phyloP scores from a whole-genome alignment of 2,888 invertebrate genomes.

The Rhyacophila evoluta region DNA sequence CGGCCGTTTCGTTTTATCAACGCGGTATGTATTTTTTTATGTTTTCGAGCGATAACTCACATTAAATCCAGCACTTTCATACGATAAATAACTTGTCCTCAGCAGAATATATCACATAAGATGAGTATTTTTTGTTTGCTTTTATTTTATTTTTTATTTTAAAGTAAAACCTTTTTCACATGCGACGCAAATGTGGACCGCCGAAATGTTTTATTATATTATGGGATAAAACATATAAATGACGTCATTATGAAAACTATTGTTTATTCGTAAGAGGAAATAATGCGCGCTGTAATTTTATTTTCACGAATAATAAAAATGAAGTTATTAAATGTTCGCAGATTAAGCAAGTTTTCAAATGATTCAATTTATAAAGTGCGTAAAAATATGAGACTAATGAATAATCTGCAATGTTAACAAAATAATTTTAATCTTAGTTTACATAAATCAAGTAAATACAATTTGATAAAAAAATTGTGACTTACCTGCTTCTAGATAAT shows the following conservation, averaged over 20 bases:
- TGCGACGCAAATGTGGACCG: neutral
- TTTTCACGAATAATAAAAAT: no score
- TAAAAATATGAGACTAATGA: no score
- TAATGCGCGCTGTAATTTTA: neutral
- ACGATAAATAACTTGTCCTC: conserved; percentile 22
- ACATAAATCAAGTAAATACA: no score
- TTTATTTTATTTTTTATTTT: neutral
- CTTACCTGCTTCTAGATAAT: no score
- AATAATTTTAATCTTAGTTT: no score
- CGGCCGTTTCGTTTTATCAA: neutral
- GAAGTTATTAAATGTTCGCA: no score
- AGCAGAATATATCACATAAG: conserved; percentile 12
- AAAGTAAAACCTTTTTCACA: neutral
- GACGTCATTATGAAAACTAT: neutral
- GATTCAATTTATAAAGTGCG: no score
- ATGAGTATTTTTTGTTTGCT: neutral
- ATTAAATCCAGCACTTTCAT: conserved; percentile 22
- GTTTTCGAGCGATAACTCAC: conserved; percentile 17
- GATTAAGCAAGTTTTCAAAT: no score
- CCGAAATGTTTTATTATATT: neutral
- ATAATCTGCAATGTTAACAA: no score
- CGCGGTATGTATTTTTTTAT: neutral
- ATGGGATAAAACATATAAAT: neutral
- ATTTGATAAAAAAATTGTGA: no score
- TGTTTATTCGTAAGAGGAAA: neutral